Percentiles rank a stretch among this genome's conserved stretches.
phyloP scores from a whole-genome alignment of 2,888 invertebrate species.

The Troides aeacus region DNA sequence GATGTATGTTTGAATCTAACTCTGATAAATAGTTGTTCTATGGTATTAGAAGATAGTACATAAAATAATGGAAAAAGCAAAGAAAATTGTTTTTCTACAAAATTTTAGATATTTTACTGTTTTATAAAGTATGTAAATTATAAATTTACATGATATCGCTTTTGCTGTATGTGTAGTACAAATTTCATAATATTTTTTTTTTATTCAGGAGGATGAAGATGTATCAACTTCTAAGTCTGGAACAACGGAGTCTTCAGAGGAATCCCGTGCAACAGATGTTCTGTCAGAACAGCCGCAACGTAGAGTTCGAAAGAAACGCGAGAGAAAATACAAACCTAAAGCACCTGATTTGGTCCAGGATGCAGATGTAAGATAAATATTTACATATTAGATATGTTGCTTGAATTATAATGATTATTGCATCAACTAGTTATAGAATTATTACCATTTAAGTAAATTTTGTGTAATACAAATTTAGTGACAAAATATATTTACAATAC shows the following conservation, averaged over 20 bases:
- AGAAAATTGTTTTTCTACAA: too few species aligned
- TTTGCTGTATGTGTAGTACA: too few species aligned
- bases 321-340: conserved; percentile 65
- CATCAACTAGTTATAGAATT: background rate
- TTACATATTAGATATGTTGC: background rate
- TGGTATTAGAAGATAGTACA: too few species aligned
- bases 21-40: too few species aligned
- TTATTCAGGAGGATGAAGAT: conserved; percentile 57
- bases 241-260: conserved; percentile 50
- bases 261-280: conserved; percentile 41
- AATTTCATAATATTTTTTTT: too few species aligned
- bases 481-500: too few species aligned
- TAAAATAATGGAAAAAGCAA: too few species aligned
- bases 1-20: too few species aligned
- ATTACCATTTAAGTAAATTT: background rate
- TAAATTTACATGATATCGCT: too few species aligned
- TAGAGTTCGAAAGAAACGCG: conserved; percentile 55
- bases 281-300: conserved; percentile 40
- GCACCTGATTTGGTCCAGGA: conserved; percentile 67
- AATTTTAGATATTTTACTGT: too few species aligned
- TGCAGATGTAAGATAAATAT: conserved; percentile 63
- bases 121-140: too few species aligned
- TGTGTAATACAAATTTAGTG: background rate
- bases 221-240: conserved; percentile 63
- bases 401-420: too few species aligned